These are phyloP conservation scores for Ariopsis seemanni DNA, from an alignment of 2,113 vertebrate genomes.

Conservation along the genomic window DNA sequence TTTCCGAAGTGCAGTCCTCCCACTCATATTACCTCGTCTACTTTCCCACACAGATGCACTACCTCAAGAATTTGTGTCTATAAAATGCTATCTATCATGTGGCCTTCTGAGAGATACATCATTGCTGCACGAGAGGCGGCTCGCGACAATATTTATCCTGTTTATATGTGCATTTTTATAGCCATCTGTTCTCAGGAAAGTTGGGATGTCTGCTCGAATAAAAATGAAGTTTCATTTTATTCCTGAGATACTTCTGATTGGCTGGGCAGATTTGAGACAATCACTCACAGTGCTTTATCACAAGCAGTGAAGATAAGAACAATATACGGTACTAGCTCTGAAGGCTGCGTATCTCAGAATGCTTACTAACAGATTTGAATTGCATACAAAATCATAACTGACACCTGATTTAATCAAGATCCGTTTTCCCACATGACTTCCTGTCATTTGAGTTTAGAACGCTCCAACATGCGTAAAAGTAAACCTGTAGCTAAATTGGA, in stretches of 20 bases:
- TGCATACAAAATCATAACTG: background rate
- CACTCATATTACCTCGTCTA: background rate
- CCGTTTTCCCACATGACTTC: background rate
- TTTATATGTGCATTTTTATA: conserved; percentile 43
- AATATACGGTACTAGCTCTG: background rate
- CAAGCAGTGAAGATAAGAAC: background rate
- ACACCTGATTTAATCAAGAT: conserved; percentile 22
- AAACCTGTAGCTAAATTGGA: background rate
- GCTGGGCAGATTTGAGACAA: background rate
- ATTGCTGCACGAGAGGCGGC: conserved; percentile 22
- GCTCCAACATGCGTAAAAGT: background rate
- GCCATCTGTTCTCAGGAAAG: conserved; percentile 34
- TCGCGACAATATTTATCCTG: conserved; percentile 20
- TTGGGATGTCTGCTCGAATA: conserved; percentile 1
- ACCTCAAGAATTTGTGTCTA: conserved; percentile 8
- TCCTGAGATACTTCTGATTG: conserved; percentile 3
- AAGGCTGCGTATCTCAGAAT: background rate
- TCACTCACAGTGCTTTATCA: conserved; percentile 1
- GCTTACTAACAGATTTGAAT: background rate
- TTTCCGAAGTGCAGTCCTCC: conserved; percentile 20
- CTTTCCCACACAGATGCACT: conserved; percentile 31
- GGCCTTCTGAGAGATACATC: conserved; percentile 22
- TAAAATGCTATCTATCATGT: conserved; percentile 17
- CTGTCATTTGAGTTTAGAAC: conserved; percentile 4
- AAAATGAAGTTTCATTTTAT: background rate